Base-by-base conservation (phyloP, 2,113 vertebrate genomes). In the Aptenodytes forsteri region DNA sequence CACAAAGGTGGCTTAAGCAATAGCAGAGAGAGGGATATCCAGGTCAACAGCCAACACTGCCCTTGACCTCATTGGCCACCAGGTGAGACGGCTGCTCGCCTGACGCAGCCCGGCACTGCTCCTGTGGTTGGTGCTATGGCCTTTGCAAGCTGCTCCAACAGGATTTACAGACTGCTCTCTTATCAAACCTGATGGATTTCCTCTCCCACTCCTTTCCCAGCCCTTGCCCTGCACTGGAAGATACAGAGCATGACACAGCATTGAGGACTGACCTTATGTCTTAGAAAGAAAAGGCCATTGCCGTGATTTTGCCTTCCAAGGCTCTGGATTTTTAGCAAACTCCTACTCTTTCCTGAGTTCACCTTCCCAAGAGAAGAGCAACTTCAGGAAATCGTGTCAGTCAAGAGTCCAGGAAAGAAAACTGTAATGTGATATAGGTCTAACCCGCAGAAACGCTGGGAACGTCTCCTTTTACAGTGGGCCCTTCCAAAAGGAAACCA, bases 171-270 rank as follows among this genome's bases (percentile, higher is more conserved):
- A 88, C n/a, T 67, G 36, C 42, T 96, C 3, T 70, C 87, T 93
- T 94, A 96, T 88, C 87, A 90, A 65, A 85, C 18, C 40, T 55
- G 54, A 49, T 65, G 62, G 44, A 94, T 87, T 94, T 83, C 69
- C 64, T 91, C 87, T 92, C 83, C 95, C 89, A 92, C 92, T 96
- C 81, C 54, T 96, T 94, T 94, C 91, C 89, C 94, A 91, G 81
- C 59, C 87, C 71, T 84, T 87, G 61, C 25, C 56, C 38, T 65
- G 25, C 36, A 10, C 81, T 46, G 54, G 65, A n/a, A 91, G 65
- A 89, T 34, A 16, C 12, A 78, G 67, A 87, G 16, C n/a, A 26
- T 13, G 62, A 76, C 21, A 5, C 58, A 94, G 70, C 46, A 42
- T 3, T 47, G 75, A 82, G 73, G 52, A 76, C 40, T 89, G 69